Evolutionary conservation across 1,140 invertebrate species (phyloP).

Genomic region (Chironomus tepperi): DNA sequence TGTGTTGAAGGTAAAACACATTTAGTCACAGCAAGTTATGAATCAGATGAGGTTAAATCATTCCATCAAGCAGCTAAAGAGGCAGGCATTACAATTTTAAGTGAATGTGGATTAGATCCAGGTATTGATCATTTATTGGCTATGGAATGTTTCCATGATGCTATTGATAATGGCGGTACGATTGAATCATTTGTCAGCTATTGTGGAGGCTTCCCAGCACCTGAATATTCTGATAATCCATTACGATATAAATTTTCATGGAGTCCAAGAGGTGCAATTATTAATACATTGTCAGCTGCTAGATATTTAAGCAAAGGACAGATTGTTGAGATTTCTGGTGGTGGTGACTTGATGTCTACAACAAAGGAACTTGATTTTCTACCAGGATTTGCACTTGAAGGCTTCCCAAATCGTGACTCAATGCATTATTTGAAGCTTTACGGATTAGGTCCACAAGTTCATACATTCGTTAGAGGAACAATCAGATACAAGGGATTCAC

Average conservation of each 20-base stretch:
- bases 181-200: constrained; percentile 93
- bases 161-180: constrained; percentile 64
- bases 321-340: constrained; percentile 81
- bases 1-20: constrained; percentile 82
- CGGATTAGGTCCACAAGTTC: constrained; percentile 68
- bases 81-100: constrained; percentile 80
- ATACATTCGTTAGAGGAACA: constrained; percentile 85
- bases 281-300: constrained; percentile 81
- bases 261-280: constrained; percentile 83
- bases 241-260: constrained; percentile 97
- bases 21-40: constrained; percentile 95
- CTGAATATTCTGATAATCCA: constrained; percentile 89
- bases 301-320: constrained; percentile 80
- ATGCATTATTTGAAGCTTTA: constrained; percentile 82
- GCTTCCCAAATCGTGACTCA: constrained; percentile 91
- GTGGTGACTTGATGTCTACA: constrained; percentile 77
- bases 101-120: constrained; percentile 95
- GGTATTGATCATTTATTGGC: constrained; percentile 97
- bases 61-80: constrained; percentile 70
- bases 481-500: constrained; percentile 84
- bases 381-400: constrained; percentile 94
- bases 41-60: constrained; percentile 70
- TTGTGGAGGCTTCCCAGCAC: constrained; percentile 93
- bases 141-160: constrained; percentile 91
- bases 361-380: constrained; percentile 76